phyloP scores from a whole-genome alignment of 2,797 vertebrate species.

The Falco rusticolus region DNA sequence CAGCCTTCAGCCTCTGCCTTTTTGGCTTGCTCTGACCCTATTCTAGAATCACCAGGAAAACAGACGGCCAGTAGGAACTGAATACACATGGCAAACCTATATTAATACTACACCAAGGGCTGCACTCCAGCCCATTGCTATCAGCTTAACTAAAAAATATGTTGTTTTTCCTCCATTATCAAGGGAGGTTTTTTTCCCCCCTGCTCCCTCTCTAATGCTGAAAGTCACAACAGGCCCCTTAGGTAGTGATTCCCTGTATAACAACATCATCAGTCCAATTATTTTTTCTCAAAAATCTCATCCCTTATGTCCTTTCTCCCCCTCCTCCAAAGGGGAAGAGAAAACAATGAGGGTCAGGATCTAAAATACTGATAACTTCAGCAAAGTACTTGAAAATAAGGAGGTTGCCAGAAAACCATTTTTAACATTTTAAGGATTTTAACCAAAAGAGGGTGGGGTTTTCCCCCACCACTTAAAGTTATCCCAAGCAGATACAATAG shows the following conservation, averaged over 20 bases:
- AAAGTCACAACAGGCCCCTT: background rate
- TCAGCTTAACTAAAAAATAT: background rate
- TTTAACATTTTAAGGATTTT: background rate
- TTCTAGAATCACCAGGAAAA: background rate
- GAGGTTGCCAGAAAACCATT: background rate
- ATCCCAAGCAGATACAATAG: background rate
- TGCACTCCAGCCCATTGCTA: background rate
- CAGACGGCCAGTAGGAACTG: background rate
- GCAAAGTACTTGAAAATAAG: background rate
- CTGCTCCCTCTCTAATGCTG: fast-evolving
- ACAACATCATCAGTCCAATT: background rate
- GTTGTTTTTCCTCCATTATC: fast-evolving
- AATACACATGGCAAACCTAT: background rate
- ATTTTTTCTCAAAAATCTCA: background rate
- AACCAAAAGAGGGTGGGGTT: fast-evolving
- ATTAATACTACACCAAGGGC: background rate
- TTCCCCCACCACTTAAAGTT: background rate
- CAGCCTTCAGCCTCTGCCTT: background rate
- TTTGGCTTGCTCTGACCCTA: background rate
- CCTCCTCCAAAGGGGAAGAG: background rate
- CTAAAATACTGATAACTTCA: background rate
- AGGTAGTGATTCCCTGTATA: background rate
- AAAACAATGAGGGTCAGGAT: background rate
- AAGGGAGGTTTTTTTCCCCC: fast-evolving
- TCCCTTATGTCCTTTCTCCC: background rate